Evolutionary conservation across 2,113 vertebrate species (phyloP).

Genomic region (Corythoichthys haematopterus): DNA sequence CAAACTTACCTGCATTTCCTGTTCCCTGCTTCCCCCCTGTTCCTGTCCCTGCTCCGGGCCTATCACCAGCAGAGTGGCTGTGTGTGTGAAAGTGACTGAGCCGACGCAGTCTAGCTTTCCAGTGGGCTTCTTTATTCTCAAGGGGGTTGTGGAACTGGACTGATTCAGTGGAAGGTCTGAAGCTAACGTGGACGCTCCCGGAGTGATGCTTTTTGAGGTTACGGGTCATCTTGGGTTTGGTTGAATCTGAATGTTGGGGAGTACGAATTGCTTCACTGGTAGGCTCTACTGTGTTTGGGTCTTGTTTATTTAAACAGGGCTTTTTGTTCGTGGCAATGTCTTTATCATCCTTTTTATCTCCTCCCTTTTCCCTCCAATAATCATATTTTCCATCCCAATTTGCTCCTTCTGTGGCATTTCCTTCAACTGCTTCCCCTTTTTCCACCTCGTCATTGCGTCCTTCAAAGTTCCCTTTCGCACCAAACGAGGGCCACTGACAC

Average conservation of each 20-base stretch:
- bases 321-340: constrained; percentile 62
- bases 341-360: constrained; percentile 41
- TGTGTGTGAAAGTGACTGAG: constrained; percentile 85
- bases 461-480: constrained; percentile 41
- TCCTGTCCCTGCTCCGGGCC: constrained; percentile 64
- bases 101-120: constrained; percentile 90
- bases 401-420: constrained; percentile 18
- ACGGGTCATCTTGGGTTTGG: constrained; percentile 80
- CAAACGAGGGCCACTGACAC: constrained; percentile 59
- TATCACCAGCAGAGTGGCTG: constrained; percentile 67
- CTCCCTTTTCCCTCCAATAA: constrained; percentile 35
- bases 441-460: constrained; percentile 29
- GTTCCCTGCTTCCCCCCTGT: constrained; percentile 58
- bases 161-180: constrained; percentile 92
- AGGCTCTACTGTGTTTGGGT: constrained; percentile 68
- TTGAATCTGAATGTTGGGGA: constrained; percentile 54
- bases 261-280: constrained; percentile 60
- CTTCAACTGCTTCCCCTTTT: constrained; percentile 25
- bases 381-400: constrained; percentile 44
- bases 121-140: constrained; percentile 92
- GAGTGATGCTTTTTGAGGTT: constrained; percentile 77
- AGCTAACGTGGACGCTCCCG: constrained; percentile 86
- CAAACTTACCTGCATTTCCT: constrained; percentile 72
- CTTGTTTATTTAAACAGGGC: constrained; percentile 71
- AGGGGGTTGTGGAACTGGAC: constrained; percentile 95